Conservation (phyloP, 1,140 invertebrate species). For the Listronotus bonariensis region DNA sequence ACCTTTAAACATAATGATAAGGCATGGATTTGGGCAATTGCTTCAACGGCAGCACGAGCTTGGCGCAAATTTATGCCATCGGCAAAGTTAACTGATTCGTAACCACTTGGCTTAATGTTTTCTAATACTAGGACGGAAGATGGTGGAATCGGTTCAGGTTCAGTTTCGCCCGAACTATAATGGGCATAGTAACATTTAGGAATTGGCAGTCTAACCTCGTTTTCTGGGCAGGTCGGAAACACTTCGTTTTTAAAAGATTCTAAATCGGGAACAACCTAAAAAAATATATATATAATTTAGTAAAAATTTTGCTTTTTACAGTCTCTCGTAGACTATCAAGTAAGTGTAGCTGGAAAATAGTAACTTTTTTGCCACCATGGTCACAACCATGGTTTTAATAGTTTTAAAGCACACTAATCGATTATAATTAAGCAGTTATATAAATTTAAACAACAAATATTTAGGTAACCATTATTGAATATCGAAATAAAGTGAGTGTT, state of each 20-base stretch:
- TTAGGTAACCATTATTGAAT: too few relatives aligned
- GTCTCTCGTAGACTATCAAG: too few relatives aligned
- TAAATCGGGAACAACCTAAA: slow-evolving; percentile 68
- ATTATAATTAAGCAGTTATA: too few relatives aligned
- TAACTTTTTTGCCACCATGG: too few relatives aligned
- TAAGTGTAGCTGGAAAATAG: too few relatives aligned
- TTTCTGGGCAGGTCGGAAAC: slow-evolving; percentile 44
- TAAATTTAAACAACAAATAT: too few relatives aligned
- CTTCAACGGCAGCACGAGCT: slow-evolving; percentile 67
- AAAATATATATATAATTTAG: slow-evolving; percentile 8
- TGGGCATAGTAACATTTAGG: slow-evolving; percentile 69
- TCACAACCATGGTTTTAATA: too few relatives aligned
- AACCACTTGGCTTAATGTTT: slow-evolving; percentile 62
- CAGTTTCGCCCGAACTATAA: slow-evolving; percentile 58
- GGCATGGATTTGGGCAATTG: slow-evolving; percentile 73
- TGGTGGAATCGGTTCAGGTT: slow-evolving; percentile 60
- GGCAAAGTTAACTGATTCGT: slow-evolving; percentile 66
- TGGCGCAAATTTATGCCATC: slow-evolving; percentile 70
- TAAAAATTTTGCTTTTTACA: too few relatives aligned
- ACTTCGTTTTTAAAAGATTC: slow-evolving; percentile 60
- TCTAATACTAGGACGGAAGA: slow-evolving; percentile 70
- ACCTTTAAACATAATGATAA: slow-evolving; percentile 68
- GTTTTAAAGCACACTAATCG: too few relatives aligned
- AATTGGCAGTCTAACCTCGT: slow-evolving; percentile 60
- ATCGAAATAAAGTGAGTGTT: too few relatives aligned